Evolutionary conservation across 2,888 invertebrate genomes (phyloP).

Genomic region (Aplocera efformata): DNA sequence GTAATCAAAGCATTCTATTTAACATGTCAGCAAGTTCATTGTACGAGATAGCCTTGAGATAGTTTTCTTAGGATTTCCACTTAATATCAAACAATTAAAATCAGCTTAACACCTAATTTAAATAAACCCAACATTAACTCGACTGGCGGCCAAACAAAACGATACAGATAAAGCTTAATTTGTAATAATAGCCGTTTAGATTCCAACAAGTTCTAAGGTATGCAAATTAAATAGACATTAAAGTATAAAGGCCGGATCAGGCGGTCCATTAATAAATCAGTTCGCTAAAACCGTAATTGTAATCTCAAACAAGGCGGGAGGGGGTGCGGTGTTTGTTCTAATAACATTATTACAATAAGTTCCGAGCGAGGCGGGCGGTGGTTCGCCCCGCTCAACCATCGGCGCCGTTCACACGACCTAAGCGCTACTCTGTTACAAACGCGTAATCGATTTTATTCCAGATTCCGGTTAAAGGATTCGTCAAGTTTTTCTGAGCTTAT

Average conservation of each 20-base stretch:
- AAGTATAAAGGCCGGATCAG: conserved; percentile 78
- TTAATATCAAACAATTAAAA: conserved; percentile 10
- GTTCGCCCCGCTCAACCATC: conserved; percentile 43
- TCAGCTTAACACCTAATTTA: conserved; percentile 12
- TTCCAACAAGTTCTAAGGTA: conserved; percentile 33
- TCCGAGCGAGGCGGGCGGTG: conserved; percentile 43
- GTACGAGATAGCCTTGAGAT: too few species aligned
- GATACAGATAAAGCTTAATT: conserved; percentile 21
- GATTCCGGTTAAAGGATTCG: too few species aligned
- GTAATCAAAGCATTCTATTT: too few species aligned
- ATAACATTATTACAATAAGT: conserved; percentile 81
- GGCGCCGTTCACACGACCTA: conserved; percentile 49
- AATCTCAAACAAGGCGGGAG: conserved; percentile 77
- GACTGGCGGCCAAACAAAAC: conserved; percentile 10
- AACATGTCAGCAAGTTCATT: too few species aligned
- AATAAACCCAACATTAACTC: conserved; percentile 11
- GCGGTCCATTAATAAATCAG: conserved; percentile 80
- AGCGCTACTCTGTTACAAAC: conserved; percentile 31
- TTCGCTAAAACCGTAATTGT: conserved; percentile 81
- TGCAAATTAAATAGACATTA: conserved; percentile 77
- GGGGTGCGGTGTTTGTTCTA: conserved; percentile 74
- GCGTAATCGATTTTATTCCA: conserved; percentile 12
- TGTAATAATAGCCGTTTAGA: conserved; percentile 25
- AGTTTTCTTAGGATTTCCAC: too few species aligned
- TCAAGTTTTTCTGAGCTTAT: too few species aligned